Conservation (phyloP, 2,888 invertebrate genomes). For the Oscheius sp. region DNA sequence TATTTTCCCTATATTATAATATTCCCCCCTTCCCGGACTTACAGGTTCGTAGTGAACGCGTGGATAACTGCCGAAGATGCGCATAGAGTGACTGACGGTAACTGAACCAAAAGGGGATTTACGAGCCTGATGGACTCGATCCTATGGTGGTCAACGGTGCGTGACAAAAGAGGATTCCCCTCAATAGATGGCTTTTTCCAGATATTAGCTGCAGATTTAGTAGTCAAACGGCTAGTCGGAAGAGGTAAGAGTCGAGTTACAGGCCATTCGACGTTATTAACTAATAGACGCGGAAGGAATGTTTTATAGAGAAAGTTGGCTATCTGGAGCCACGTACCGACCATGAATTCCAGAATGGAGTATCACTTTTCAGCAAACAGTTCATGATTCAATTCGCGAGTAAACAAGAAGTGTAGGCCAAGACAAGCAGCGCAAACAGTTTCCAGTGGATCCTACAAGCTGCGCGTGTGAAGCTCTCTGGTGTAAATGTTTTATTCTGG, state of each 20-base stretch:
- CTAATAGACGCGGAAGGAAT: not conserved
- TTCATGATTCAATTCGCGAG: too few relatives aligned
- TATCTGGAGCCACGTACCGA: too few relatives aligned
- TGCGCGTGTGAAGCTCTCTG: too few relatives aligned
- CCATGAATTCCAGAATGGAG: too few relatives aligned
- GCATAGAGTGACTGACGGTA: conserved; percentile 2
- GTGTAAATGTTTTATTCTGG: not conserved
- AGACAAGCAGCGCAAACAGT: too few relatives aligned
- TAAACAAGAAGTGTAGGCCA: too few relatives aligned
- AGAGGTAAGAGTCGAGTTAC: not conserved
- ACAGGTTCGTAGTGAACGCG: conserved; percentile 7
- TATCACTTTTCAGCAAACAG: too few relatives aligned
- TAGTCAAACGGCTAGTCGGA: not conserved
- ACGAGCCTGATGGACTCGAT: conserved; percentile 25
- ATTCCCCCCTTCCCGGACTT: too few relatives aligned
- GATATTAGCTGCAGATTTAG: too few relatives aligned
- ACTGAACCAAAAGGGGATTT: conserved; percentile 15
- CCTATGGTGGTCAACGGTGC: conserved; percentile 11
- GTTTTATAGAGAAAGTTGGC: not conserved
- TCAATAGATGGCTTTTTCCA: not conserved
- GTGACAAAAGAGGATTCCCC: conserved; percentile 20
- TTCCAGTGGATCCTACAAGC: too few relatives aligned
- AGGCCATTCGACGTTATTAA: not conserved
- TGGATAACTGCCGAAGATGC: conserved; percentile 14
- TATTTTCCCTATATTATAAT: too few relatives aligned